Conservation (phyloP, 2,113 vertebrate genomes). For the Aspidoscelis tigris region DNA sequence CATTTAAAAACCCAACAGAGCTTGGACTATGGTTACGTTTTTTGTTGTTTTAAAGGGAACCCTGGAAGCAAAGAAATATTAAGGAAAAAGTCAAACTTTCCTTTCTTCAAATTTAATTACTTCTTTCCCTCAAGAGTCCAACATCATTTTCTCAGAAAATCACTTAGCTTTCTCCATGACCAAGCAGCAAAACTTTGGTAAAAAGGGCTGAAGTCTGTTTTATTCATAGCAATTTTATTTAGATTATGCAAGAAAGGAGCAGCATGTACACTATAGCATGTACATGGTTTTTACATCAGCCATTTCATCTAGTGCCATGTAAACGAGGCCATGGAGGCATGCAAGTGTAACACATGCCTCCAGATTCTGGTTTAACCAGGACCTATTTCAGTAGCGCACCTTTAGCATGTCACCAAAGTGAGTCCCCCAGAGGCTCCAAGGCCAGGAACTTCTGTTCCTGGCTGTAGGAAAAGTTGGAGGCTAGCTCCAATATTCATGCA, state of each 20-base stretch:
- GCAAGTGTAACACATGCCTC: too few relatives aligned
- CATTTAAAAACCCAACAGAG: not conserved
- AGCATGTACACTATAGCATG: not conserved
- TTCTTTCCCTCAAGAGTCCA: not conserved
- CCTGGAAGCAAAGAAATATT: not conserved
- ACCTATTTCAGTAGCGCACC: too few relatives aligned
- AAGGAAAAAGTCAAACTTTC: not conserved
- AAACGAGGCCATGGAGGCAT: too few relatives aligned
- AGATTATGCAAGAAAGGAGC: not conserved
- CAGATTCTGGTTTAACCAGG: too few relatives aligned
- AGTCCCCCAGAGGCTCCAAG: too few relatives aligned
- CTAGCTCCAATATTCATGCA: not conserved
- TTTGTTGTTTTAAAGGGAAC: not conserved
- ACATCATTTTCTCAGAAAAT: not conserved
- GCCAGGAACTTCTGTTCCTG: too few relatives aligned
- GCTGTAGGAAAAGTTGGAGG: too few relatives aligned
- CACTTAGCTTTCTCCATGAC: not conserved
- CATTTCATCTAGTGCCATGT: not conserved
- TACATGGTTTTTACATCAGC: not conserved
- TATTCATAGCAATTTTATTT: not conserved
- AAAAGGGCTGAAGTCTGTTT: not conserved
- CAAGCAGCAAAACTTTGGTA: not conserved
- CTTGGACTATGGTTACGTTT: not conserved
- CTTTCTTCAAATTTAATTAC: slow-evolving; percentile 1
- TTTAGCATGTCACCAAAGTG: too few relatives aligned